Evolutionary conservation across 2,888 invertebrate species (phyloP).

Genomic region (Lypha dubia): DNA sequence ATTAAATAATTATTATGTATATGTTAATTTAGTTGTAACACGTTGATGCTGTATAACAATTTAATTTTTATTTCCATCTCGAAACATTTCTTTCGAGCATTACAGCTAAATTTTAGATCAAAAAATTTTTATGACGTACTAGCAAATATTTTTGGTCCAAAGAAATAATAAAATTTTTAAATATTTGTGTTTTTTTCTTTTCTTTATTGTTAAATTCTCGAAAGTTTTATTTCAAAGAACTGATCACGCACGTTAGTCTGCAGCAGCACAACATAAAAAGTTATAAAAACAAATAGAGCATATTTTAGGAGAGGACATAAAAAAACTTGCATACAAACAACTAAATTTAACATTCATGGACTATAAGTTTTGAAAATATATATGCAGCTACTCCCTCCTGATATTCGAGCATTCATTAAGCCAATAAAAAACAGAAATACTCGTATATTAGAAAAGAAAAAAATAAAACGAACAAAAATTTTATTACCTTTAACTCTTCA

Average conservation of each 20-base stretch:
- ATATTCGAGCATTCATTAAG: constrained; percentile 19
- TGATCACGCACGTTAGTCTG: background rate
- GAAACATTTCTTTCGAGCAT: constrained; percentile 39
- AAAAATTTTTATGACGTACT: constrained; percentile 42
- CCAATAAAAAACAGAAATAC: constrained; percentile 40
- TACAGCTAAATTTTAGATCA: constrained; percentile 58
- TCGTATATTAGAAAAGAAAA: constrained; percentile 10
- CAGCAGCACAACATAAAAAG: constrained; percentile 22
- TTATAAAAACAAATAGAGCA: constrained; percentile 70
- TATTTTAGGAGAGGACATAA: constrained; percentile 64
- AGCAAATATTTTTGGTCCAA: constrained; percentile 31
- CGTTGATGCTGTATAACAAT: constrained; percentile 26
- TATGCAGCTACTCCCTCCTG: constrained; percentile 29
- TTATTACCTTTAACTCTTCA: constrained; percentile 69
- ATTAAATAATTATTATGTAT: background rate
- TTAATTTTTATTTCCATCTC: constrained; percentile 39
- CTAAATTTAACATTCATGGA: constrained; percentile 37
- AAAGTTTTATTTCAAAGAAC: constrained; percentile 19
- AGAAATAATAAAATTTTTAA: constrained; percentile 25
- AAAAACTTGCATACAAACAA: constrained; percentile 36
- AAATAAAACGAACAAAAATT: constrained; percentile 39
- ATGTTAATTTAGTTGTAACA: background rate
- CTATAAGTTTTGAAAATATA: constrained; percentile 49
- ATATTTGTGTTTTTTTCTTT: no score
- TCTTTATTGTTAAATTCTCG: background rate